Evolutionary conservation across 2,888 invertebrate species (phyloP).

Genomic region (Cephus pygmeus): DNA sequence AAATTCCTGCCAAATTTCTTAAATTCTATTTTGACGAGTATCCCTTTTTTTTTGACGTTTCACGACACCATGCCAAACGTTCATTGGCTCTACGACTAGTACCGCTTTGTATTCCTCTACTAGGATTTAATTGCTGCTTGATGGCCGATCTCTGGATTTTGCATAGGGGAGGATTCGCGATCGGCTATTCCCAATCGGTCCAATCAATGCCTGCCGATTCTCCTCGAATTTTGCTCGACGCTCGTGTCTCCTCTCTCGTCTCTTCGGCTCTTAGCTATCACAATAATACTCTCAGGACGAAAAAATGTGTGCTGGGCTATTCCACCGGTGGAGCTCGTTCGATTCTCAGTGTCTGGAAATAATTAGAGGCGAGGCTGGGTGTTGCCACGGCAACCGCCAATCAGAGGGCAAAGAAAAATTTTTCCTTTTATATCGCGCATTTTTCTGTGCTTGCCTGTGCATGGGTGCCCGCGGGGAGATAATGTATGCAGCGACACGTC

Average conservation of each 20-base stretch:
- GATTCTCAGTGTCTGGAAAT: conserved; percentile 67
- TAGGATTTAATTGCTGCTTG: not conserved
- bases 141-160: not conserved
- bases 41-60: not conserved
- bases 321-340: conserved; percentile 58
- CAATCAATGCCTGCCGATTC: not conserved
- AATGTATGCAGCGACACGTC: conserved; percentile 65
- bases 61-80: no score
- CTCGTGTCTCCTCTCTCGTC: not conserved
- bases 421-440: conserved; percentile 58
- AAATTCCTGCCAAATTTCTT: not conserved
- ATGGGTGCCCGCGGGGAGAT: conserved; percentile 49
- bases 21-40: not conserved
- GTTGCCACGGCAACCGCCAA: conserved; percentile 67
- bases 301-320: conserved; percentile 55
- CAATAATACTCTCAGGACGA: conserved; percentile 25
- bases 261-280: conserved; percentile 15
- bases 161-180: not conserved
- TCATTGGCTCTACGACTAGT: not conserved
- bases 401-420: conserved; percentile 65
- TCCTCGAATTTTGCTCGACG: not conserved
- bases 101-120: not conserved
- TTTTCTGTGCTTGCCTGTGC: conserved; percentile 45
- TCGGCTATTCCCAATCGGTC: not conserved
- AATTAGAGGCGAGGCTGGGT: conserved; percentile 64